Conservation (phyloP, 1,140 invertebrate species). For the Caerostris extrusa region DNA sequence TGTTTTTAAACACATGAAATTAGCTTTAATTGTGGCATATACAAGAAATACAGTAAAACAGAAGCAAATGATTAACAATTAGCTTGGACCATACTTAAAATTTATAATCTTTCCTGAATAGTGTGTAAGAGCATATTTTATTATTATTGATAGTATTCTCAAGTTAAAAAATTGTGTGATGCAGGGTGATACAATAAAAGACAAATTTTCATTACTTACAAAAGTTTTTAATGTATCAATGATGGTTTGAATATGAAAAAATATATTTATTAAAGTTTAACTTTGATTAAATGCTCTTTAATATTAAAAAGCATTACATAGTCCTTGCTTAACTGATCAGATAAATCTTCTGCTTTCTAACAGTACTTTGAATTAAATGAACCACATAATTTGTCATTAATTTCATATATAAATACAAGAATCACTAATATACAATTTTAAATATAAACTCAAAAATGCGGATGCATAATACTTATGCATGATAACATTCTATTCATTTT, state of each 20-base stretch:
- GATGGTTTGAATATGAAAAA: background rate
- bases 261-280: background rate
- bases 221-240: background rate
- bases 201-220: background rate
- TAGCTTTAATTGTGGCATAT: constrained; percentile 41
- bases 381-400: background rate
- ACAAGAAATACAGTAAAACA: constrained; percentile 24
- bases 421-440: constrained; percentile 2
- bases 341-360: background rate
- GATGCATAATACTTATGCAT: constrained; percentile 15
- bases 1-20: constrained; percentile 27
- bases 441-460: background rate
- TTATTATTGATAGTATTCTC: no score
- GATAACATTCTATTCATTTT: background rate
- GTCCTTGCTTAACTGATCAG: background rate
- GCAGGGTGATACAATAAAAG: background rate
- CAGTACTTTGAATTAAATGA: background rate
- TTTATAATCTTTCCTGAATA: background rate
- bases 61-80: constrained; percentile 39
- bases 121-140: background rate
- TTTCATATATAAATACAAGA: background rate
- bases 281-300: background rate
- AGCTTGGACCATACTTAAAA: constrained; percentile 39
- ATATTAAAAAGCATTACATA: background rate
- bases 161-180: background rate